Percentiles rank a stretch among this genome's conserved stretches.
These are phyloP conservation scores for Hypothenemus hampei DNA, from an alignment of 1,140 invertebrate genomes.

Conservation along the genomic window DNA sequence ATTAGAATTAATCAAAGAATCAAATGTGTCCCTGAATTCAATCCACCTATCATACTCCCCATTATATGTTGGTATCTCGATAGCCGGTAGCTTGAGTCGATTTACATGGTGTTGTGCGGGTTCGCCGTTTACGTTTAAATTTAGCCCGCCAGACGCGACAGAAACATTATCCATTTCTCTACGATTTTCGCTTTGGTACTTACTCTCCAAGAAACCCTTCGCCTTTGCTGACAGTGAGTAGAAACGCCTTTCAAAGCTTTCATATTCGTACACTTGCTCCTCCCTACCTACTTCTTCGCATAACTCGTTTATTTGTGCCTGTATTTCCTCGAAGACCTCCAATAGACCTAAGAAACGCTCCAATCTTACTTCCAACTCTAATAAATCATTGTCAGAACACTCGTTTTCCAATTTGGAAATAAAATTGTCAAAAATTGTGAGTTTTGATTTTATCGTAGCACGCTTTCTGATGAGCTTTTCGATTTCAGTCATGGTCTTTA, in stretches of 20 bases:
- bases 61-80: constrained; percentile 23
- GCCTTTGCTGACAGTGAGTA: neutral
- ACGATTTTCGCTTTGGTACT: neutral
- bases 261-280: neutral
- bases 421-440: neutral
- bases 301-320: neutral
- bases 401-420: neutral
- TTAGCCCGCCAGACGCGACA: neutral
- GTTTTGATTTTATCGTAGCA: neutral
- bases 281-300: neutral
- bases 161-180: neutral
- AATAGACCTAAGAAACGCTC: constrained; percentile 6
- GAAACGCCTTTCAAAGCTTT: neutral
- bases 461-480: neutral
- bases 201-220: neutral
- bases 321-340: neutral
- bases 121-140: neutral
- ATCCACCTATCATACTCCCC: constrained; percentile 36
- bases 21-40: constrained; percentile 39
- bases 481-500: neutral
- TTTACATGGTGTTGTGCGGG: too few relatives aligned
- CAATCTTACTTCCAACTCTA: constrained; percentile 7
- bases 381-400: neutral
- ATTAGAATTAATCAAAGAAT: constrained; percentile 39
- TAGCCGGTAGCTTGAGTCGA: constrained; percentile 11